These are phyloP conservation scores for Tychaedon coryphoeus DNA, from an alignment of 2,113 vertebrate genomes.

Conservation along the genomic window DNA sequence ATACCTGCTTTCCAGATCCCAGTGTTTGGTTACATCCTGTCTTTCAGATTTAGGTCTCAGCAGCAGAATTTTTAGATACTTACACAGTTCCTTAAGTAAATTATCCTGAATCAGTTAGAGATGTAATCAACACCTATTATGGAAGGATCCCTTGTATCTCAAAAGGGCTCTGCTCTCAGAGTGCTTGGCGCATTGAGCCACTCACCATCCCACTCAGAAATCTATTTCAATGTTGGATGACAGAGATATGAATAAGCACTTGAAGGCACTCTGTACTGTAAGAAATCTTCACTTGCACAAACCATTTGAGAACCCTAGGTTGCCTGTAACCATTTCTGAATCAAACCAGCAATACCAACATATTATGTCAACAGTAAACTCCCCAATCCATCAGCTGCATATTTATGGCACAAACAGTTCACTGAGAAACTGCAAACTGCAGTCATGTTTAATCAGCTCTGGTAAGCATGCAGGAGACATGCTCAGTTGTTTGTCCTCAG, in stretches of 20 bases:
- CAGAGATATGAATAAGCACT: not conserved
- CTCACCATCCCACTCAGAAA: not conserved
- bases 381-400: rapidly evolving
- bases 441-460: not conserved
- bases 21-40: not conserved
- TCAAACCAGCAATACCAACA: not conserved
- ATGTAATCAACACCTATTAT: not conserved
- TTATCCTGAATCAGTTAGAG: not conserved
- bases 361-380: not conserved
- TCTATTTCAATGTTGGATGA: not conserved
- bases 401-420: not conserved
- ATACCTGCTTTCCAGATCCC: not conserved
- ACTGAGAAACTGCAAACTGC: not conserved
- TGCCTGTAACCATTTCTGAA: not conserved
- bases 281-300: not conserved
- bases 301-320: not conserved
- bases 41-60: not conserved
- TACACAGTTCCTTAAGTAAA: not conserved
- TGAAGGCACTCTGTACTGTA: not conserved
- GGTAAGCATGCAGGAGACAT: not conserved
- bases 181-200: not conserved
- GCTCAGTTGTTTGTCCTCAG: not conserved
- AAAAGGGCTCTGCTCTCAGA: not conserved
- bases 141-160: not conserved
- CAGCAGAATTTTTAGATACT: not conserved